Base-by-base conservation (phyloP, 2,797 vertebrate genomes). In the Mormyrops attenuatus region DNA sequence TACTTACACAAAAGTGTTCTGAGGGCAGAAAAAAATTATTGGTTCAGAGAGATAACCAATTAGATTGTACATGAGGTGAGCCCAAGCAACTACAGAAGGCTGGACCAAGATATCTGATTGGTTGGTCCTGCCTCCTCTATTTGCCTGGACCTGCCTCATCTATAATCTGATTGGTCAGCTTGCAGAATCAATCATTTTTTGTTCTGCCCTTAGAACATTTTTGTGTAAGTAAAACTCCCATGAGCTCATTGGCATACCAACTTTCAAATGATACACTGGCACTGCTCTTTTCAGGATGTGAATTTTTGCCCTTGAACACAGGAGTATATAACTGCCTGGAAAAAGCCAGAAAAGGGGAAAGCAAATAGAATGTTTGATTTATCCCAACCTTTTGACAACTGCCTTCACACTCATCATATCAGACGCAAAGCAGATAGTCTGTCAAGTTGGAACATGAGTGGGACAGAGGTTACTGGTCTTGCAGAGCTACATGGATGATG, bases 401-500 rank as follows among this genome's bases (percentile, higher is more conserved):
- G 85, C 84, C 22, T 89, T 91, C 47, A 53, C 77, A 30, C 52
- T 89, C 38, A 89, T 90, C 20, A 77, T 89, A 13, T 88, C 85
- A 57, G 87, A 87, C 15, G 89, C 49, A 47, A 90, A 89, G 22
- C 87, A 90, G 80, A 34, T 88, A 38, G 91, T 60, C 15, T 7
- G 88, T 38, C 55, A 69, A 84, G 69, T 84, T 49, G 26, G 66
- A 53, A 11, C 53, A 20, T 52, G 34, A 49, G 17, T 53, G 34
- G 85, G 89, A 11, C 86, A 82, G 38, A 82, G 69, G 15, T 47
- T 88, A 77, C 55, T 80, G 47, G 63, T 87, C 30, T 13, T 87
- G 82, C 49, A 11, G 60, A 90, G 63, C 53, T 87, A 91, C 80
- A 90, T 91, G 90, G 88, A 91, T 52, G 50, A 90, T 88, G 80